A percentile compares a stretch with the other conserved stretches of the same genome.
These are phyloP conservation scores for Eubucco bourcierii DNA, from an alignment of 2,113 vertebrate genomes.

Conservation along the genomic window DNA sequence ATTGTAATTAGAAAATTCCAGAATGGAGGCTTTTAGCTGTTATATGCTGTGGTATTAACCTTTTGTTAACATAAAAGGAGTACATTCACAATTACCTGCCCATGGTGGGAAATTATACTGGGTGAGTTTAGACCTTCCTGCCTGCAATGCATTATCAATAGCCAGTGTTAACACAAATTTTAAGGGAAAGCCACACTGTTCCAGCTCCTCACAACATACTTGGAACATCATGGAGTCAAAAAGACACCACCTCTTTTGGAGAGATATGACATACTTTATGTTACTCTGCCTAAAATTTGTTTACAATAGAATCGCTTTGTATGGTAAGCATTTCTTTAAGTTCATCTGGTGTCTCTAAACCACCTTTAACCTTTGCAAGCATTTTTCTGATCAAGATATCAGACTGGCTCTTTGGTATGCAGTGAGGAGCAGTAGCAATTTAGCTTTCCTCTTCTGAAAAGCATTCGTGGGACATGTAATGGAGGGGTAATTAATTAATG, in stretches of 20 bases:
- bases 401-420: background rate
- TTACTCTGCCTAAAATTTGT: background rate
- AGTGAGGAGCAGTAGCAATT: no score
- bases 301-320: background rate
- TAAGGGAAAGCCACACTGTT: background rate
- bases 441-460: no score
- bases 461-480: no score
- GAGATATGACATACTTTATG: background rate
- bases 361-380: background rate
- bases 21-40: background rate
- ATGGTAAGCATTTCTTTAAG: background rate
- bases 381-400: background rate
- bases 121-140: background rate
- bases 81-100: background rate
- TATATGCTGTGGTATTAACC: background rate
- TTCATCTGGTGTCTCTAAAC: background rate
- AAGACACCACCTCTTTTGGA: background rate
- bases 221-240: background rate
- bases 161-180: background rate
- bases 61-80: background rate
- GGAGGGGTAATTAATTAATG: no score
- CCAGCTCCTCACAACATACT: background rate
- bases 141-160: background rate
- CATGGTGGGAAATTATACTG: background rate
- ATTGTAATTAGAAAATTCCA: constrained; percentile 38